phyloP scores from a whole-genome alignment of 2,888 invertebrate species.

The Limnephilus lunatus region DNA sequence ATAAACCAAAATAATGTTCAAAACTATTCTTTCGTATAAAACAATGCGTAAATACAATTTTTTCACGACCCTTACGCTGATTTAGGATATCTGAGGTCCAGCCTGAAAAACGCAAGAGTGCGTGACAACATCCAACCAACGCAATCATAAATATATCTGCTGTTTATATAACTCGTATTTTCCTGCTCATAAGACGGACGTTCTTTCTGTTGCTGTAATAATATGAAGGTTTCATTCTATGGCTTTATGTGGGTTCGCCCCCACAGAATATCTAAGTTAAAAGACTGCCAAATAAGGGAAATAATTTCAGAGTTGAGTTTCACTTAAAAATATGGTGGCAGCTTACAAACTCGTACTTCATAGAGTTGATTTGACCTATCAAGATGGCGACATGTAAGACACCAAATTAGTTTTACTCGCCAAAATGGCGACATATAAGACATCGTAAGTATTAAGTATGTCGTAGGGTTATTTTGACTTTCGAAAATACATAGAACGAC shows the following conservation, averaged over 20 bases:
- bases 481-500: too few relatives aligned
- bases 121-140: slow-evolving; percentile 6
- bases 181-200: not conserved
- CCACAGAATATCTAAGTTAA: not conserved
- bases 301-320: not conserved
- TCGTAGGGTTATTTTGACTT: too few relatives aligned
- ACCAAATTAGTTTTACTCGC: too few relatives aligned
- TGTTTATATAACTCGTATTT: not conserved
- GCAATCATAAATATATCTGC: not conserved
- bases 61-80: not conserved
- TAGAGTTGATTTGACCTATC: not conserved
- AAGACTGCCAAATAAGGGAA: not conserved
- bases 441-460: too few relatives aligned
- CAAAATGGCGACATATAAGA: not conserved
- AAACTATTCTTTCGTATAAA: not conserved
- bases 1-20: not conserved
- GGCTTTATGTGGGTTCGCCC: not conserved
- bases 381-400: too few relatives aligned
- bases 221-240: not conserved
- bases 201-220: not conserved
- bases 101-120: slow-evolving; percentile 9
- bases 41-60: not conserved
- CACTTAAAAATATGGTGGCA: not conserved
- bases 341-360: not conserved
- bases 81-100: not conserved